Base-by-base conservation (phyloP, 1,140 invertebrate species). In the Tribolium madens region DNA sequence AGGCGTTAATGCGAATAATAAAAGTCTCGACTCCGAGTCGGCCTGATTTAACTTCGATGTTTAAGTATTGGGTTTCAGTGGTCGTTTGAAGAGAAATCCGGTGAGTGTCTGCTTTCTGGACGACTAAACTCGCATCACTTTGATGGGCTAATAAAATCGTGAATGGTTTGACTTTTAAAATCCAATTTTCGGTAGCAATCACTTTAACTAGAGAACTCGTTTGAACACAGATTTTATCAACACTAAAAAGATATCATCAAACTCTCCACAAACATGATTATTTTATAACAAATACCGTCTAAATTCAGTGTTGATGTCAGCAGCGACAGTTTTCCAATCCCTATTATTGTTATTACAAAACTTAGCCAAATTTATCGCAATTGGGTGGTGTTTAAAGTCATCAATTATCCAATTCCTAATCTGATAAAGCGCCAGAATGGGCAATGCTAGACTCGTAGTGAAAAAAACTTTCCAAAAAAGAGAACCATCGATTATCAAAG, bases 121-220 rank as follows among this genome's bases (percentile, higher is more conserved):
- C 89, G 18, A 92, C 90, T 0, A 97, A 86, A 15, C 90, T 87
- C 36, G 94, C 91, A 84, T 97, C 93, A 82, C 87, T 90, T 84
- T 97, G 95, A 84, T 94, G 92, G 0, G 92, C 91, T 48, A 96
- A 83, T 80, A 92, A 87, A 0, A 97, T 83, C 80, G 86, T 90
- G 83, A 97, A 95, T 52, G 93, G 91, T 0, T 91, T 88, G 1
- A 95, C 90, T 87, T 96, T 95, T 17, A 97, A 91, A n/a, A 97
- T 91, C 95, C 95, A 97, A 79, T 92, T 95, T 81, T 95, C 92
- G 0, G 95, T 96, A 3, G 92, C 93, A 78, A 96, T 89, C 31
- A 96, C 87, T 81, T 91, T 91, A 60, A 88, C 90, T 17, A 94
- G 88, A 2, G 91, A 89, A 84, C 90, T 93, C 53, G 91, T 88